These are phyloP conservation scores for Pygmarrhopalites habei DNA, from an alignment of 1,140 invertebrate species.

Conservation along the genomic window DNA sequence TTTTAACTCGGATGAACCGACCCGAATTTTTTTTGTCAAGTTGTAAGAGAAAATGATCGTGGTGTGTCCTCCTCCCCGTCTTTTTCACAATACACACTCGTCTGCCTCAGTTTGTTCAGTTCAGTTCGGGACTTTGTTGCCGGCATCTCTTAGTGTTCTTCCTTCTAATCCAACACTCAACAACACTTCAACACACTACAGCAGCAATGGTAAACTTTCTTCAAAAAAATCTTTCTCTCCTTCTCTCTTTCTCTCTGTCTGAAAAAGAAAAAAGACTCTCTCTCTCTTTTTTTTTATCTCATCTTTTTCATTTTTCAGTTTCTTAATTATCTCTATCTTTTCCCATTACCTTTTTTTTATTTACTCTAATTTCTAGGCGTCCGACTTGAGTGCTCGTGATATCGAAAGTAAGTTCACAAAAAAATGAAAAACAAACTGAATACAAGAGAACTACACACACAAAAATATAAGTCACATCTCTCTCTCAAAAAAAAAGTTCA, in stretches of 20 bases:
- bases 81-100: constrained; percentile 7
- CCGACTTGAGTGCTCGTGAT: constrained; percentile 43
- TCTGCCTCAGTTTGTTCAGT: constrained; percentile 7
- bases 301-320: not conserved
- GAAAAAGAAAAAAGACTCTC: constrained; percentile 5
- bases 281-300: not conserved
- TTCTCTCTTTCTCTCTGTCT: constrained; percentile 5
- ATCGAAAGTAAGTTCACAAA: constrained; percentile 43
- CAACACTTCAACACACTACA: no score
- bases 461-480: no score
- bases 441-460: not conserved
- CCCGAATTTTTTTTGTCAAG: constrained; percentile 7
- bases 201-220: constrained; percentile 4
- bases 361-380: constrained; percentile 34
- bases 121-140: constrained; percentile 13
- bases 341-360: constrained; percentile 5
- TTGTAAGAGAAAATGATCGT: no score
- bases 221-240: constrained; percentile 6
- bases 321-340: not conserved
- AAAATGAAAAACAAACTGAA: not conserved
- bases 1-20: constrained; percentile 1
- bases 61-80: not conserved
- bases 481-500: no score
- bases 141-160: constrained; percentile 9
- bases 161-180: not conserved